These are phyloP conservation scores for Tetranychus truncatus DNA, from an alignment of 2,888 invertebrate genomes.

Conservation along the genomic window DNA sequence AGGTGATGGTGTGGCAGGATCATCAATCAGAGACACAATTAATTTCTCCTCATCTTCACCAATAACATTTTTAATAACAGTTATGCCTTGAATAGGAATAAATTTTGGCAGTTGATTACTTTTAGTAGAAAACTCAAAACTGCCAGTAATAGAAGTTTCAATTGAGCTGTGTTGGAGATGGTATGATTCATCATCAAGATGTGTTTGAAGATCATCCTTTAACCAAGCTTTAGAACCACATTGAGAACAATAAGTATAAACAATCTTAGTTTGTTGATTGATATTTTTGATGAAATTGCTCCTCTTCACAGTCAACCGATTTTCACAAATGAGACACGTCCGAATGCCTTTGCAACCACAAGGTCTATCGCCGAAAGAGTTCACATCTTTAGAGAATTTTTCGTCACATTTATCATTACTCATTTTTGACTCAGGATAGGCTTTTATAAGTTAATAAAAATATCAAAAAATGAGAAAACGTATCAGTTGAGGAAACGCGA, in stretches of 20 bases:
- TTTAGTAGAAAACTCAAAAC: background rate
- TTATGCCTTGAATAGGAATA: conserved; percentile 15
- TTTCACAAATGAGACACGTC: conserved; percentile 24
- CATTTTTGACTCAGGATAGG: background rate
- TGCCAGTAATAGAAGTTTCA: background rate
- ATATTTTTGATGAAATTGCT: background rate
- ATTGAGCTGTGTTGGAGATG: background rate
- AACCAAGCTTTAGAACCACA: conserved; percentile 22
- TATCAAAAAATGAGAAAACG: background rate
- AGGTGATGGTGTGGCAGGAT: conserved; percentile 38
- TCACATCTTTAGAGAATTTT: background rate
- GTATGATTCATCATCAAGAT: background rate
- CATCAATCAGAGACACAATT: conserved; percentile 16
- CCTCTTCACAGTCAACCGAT: background rate
- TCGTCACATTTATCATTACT: background rate
- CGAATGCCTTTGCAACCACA: conserved; percentile 26
- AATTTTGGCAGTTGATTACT: background rate
- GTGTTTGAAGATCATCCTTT: conserved; percentile 8
- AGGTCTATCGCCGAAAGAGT: background rate
- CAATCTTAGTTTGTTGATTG: background rate
- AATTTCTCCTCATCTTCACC: conserved; percentile 15
- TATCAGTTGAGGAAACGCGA: background rate
- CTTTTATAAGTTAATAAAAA: background rate
- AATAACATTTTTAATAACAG: conserved; percentile 12
- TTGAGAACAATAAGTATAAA: conserved; percentile 12